Base-by-base conservation (phyloP, 2,797 vertebrate species). In the Carapus acus region DNA sequence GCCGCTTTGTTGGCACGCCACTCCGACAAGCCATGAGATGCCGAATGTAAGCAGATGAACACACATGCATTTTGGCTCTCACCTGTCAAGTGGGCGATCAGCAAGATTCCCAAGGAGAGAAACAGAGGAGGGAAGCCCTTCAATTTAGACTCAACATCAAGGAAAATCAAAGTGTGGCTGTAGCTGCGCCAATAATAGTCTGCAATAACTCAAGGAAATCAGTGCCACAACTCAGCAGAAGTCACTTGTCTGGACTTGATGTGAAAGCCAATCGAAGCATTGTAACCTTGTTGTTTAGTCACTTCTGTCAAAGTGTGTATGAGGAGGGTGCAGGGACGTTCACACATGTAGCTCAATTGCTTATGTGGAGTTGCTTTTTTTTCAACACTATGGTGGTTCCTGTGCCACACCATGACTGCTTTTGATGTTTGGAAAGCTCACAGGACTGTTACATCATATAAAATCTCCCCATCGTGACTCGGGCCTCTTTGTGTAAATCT, bases 1-100 rank as follows among this genome's bases (percentile, higher is more conserved):
- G 62, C 44, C 59, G 45, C 29, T 58, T 38, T 57, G 48, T 50
- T 51, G 14, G 38, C 50, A 55, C 37, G 66, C 55, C 58, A 27
- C 47, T 53, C 39, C 15, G 34, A 27, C 48, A 60, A 42, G 23
- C 14, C 5, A 20, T 14, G 9, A 47, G 44, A 65, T 34, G 58
- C 39, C 53, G 4, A 17, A n/a, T 45, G 15, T 31, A 19, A 34
- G 7, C 24, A 22, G 12, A 18, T 37, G 11, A 23, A 6, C n/a
- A 49, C 7, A 38, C 22, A 43, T 17, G 48, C 31, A 18, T 29
- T 27, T 19, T 14, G 16, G 27, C 41, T 53, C 13, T 31, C 54
- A 51, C 48, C 29, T 18, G 36, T 37, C 9, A 20, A 51, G 50
- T 22, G 22, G 29, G 31, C 49, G 23, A 53, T 13, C 16, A 45